Conservation (phyloP, 2,113 vertebrate genomes). For the Desmodus rotundus region DNA sequence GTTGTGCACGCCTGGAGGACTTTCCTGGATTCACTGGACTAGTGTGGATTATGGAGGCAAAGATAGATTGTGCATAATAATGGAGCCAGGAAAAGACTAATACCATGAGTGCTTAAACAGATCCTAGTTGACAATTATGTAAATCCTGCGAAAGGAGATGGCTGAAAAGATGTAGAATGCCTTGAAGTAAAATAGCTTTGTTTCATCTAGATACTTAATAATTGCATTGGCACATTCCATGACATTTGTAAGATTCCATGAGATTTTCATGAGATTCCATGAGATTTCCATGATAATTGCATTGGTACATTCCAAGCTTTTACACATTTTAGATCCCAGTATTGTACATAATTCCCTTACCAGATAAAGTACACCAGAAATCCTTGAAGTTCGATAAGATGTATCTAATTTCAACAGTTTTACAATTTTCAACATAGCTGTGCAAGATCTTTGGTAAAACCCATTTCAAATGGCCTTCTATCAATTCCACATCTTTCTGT, state of each 20-base stretch:
- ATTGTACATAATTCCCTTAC: background rate
- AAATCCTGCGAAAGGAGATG: background rate
- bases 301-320: background rate
- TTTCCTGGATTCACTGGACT: background rate
- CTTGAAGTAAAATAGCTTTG: background rate
- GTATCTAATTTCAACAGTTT: constrained; percentile 69
- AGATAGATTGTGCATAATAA: background rate
- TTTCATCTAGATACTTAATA: background rate
- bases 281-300: background rate
- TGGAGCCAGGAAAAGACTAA: background rate
- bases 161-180: background rate
- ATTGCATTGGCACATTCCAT: background rate
- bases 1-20: background rate
- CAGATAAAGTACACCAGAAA: constrained; percentile 14
- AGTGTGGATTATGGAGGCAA: background rate
- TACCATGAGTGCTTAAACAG: background rate
- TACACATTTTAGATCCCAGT: constrained; percentile 10
- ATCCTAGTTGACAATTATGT: background rate
- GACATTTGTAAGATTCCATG: constrained; percentile 12
- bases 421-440: constrained; percentile 66
- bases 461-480: constrained; percentile 75
- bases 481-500: constrained; percentile 63
- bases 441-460: constrained; percentile 73
- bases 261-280: too few relatives aligned
- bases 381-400: constrained; percentile 62